Percentiles rank a stretch among this genome's conserved stretches.
Conservation (phyloP, 2,797 vertebrate genomes). For the Diceros bicornis region DNA sequence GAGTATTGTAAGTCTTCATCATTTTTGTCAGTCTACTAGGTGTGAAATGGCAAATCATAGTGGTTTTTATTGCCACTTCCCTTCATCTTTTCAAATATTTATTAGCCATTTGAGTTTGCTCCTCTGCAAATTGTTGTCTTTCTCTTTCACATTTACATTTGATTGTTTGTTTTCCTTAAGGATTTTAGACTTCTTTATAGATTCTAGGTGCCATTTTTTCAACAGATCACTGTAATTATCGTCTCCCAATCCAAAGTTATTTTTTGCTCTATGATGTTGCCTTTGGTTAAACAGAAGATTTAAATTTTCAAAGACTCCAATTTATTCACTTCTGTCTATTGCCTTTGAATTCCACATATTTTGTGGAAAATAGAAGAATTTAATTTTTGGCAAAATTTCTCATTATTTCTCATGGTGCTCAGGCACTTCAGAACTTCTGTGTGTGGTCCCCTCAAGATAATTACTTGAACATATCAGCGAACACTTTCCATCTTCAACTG, state of each 20-base stretch:
- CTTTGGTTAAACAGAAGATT: not conserved
- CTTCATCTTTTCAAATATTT: slow-evolving; percentile 14
- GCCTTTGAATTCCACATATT: not conserved
- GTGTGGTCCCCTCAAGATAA: not conserved
- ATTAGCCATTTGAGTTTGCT: not conserved
- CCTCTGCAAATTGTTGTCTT: not conserved
- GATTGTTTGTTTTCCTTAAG: not conserved
- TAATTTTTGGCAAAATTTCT: not conserved
- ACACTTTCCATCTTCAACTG: not conserved
- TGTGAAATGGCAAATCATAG: not conserved
- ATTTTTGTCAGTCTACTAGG: not conserved
- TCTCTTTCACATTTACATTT: not conserved
- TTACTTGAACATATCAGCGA: not conserved
- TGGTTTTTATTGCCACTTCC: not conserved
- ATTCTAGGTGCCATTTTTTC: not conserved
- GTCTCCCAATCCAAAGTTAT: not conserved
- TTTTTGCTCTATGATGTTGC: not conserved
- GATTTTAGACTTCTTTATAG: not conserved
- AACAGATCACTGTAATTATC: not conserved
- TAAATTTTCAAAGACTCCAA: slow-evolving; percentile 21
- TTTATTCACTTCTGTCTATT: not conserved
- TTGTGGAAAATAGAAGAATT: slow-evolving; percentile 14
- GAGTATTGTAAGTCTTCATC: not conserved
- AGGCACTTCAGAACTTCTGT: not conserved
- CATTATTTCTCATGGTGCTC: not conserved